Percentiles rank a stretch among this genome's conserved stretches.
Evolutionary conservation across 2,888 invertebrate species (phyloP).

Genomic region (Artemia sinica): DNA sequence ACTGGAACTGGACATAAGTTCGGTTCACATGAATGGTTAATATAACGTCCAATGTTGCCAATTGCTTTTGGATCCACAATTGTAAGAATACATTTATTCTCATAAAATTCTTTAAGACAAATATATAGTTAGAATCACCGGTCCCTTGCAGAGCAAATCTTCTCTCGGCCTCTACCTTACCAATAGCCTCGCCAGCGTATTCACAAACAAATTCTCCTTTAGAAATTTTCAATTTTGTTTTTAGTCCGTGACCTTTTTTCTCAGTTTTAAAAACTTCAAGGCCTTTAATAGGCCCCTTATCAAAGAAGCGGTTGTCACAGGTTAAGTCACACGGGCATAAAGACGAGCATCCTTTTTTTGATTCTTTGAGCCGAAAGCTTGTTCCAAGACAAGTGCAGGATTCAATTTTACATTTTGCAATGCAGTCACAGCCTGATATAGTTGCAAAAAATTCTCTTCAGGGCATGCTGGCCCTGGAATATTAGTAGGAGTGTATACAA

Average conservation of each 20-base stretch:
- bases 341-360: slow-evolving; percentile 25
- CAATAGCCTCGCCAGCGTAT: slow-evolving; percentile 73
- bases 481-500: slow-evolving; percentile 46
- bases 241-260: slow-evolving; percentile 45
- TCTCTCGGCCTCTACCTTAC: slow-evolving; percentile 43
- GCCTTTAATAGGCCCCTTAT: slow-evolving; percentile 47
- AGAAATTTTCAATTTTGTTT: slow-evolving; percentile 39
- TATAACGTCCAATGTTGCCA: slow-evolving; percentile 77
- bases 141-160: slow-evolving; percentile 38
- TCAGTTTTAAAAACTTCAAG: slow-evolving; percentile 40
- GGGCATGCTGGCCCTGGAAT: slow-evolving; percentile 43
- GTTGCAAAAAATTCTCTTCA: slow-evolving; percentile 35
- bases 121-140: slow-evolving; percentile 55
- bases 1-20: slow-evolving; percentile 58
- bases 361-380: no score
- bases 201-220: slow-evolving; percentile 64
- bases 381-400: slow-evolving; percentile 32
- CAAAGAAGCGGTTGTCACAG: slow-evolving; percentile 54
- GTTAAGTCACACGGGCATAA: slow-evolving; percentile 25
- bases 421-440: slow-evolving; percentile 35
- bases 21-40: slow-evolving; percentile 75
- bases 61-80: slow-evolving; percentile 58
- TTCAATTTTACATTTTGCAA: slow-evolving; percentile 31
- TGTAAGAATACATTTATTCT: slow-evolving; percentile 34
- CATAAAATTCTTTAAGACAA: slow-evolving; percentile 54